A percentile compares a stretch with the other conserved stretches of the same genome.
Conservation (phyloP, 2,113 vertebrate species). For the Psilopogon haemacephalus region DNA sequence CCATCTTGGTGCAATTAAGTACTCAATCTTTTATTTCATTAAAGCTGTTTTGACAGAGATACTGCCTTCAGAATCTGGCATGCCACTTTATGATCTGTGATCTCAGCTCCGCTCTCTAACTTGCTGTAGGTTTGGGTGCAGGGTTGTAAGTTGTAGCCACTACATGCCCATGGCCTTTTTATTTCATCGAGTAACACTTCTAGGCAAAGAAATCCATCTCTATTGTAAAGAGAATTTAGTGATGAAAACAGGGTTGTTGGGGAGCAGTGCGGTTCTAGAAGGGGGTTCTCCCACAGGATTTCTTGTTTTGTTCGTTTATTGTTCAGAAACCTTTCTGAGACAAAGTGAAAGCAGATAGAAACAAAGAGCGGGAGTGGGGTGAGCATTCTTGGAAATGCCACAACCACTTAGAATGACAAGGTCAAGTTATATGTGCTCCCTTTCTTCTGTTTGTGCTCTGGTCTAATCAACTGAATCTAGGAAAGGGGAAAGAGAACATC, state of each 20-base stretch:
- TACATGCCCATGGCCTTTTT: not conserved
- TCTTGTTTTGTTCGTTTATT: not conserved
- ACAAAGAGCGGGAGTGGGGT: not conserved
- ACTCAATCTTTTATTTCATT: not conserved
- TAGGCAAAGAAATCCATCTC: not conserved
- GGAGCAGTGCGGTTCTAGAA: not conserved
- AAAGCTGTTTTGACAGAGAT: not conserved
- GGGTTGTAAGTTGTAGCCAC: not conserved
- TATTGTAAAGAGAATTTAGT: not conserved
- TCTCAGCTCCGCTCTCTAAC: not conserved
- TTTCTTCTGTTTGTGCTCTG: constrained; percentile 39
- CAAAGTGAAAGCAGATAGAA: not conserved
- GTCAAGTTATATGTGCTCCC: not conserved
- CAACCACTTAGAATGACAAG: constrained; percentile 55
- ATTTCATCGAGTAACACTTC: not conserved
- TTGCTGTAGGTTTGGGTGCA: not conserved
- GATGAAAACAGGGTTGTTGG: not conserved
- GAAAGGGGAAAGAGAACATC: not conserved
- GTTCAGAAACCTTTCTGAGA: constrained; percentile 13
- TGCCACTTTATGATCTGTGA: not conserved
- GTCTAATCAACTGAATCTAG: constrained; percentile 15
- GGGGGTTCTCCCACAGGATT: not conserved
- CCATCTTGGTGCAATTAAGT: not conserved
- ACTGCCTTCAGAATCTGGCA: not conserved
- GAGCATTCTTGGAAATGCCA: constrained; percentile 39